Evolutionary conservation across 1,140 invertebrate species (phyloP).

Genomic region (Temnothorax longispinosus): DNA sequence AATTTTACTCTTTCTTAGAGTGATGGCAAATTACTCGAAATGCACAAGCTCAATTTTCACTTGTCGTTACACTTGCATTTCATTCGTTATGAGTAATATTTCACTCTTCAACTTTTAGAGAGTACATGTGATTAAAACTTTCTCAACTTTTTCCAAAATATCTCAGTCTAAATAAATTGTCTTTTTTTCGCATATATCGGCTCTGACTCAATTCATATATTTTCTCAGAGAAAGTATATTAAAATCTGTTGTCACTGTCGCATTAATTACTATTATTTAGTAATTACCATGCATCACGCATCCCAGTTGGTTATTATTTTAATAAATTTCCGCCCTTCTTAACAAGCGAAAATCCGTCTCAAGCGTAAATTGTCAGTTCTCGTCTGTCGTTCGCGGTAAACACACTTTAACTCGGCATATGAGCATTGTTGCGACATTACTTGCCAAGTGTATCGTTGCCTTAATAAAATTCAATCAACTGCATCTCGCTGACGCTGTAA

Average conservation of each 20-base stretch:
- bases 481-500: background rate
- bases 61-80: too few relatives aligned
- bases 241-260: too few relatives aligned
- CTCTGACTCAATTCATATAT: background rate
- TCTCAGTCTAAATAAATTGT: background rate
- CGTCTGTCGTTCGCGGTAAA: background rate
- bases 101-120: too few relatives aligned
- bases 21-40: too few relatives aligned
- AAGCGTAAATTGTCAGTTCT: background rate
- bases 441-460: background rate
- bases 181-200: background rate
- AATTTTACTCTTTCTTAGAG: too few relatives aligned
- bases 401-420: background rate
- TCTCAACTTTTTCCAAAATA: background rate
- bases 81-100: too few relatives aligned
- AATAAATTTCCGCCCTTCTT: background rate
- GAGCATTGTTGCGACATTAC: background rate
- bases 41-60: too few relatives aligned
- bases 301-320: background rate
- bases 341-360: background rate
- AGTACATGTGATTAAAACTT: background rate
- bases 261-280: background rate
- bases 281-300: background rate
- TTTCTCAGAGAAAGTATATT: background rate
- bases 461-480: background rate